These are phyloP conservation scores for Polia nebulosa DNA, from an alignment of 2,888 invertebrate species.

Conservation along the genomic window DNA sequence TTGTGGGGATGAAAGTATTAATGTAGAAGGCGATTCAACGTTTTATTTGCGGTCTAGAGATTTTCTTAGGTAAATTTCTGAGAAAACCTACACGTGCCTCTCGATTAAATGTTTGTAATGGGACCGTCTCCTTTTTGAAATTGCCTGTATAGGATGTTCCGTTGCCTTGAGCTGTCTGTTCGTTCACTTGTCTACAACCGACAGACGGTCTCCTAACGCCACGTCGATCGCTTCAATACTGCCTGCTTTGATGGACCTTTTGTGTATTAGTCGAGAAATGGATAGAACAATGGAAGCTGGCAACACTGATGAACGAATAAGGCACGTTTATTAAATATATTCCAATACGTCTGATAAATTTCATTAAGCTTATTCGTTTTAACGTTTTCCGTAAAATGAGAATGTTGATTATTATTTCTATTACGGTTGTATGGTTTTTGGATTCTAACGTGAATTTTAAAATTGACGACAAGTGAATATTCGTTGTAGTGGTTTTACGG, in stretches of 20 bases:
- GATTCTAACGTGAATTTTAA: conserved; percentile 30
- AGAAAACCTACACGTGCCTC: neutral
- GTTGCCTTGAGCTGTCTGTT: neutral
- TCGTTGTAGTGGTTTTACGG: conserved; percentile 25
- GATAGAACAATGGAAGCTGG: neutral
- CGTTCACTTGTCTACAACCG: conserved; percentile 1
- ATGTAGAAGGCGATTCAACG: conserved; percentile 35
- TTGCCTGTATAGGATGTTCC: neutral
- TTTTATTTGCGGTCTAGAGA: conserved; percentile 5
- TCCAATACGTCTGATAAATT: neutral
- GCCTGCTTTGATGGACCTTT: conserved; percentile 8
- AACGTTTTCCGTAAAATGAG: neutral
- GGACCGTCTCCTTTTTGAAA: neutral
- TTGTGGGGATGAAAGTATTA: conserved; percentile 56
- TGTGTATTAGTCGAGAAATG: conserved; percentile 4
- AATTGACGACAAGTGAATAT: conserved; percentile 44
- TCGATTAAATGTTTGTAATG: neutral
- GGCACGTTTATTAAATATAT: neutral
- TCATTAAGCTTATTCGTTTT: neutral
- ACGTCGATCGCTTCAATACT: conserved; percentile 17
- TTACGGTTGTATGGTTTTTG: neutral
- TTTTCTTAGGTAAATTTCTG: neutral
- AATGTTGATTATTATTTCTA: conserved; percentile 2
- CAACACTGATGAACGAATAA: neutral
- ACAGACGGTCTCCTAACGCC: neutral